Conservation (phyloP, 2,888 invertebrate species). For the Steinernema carpocapsae region DNA sequence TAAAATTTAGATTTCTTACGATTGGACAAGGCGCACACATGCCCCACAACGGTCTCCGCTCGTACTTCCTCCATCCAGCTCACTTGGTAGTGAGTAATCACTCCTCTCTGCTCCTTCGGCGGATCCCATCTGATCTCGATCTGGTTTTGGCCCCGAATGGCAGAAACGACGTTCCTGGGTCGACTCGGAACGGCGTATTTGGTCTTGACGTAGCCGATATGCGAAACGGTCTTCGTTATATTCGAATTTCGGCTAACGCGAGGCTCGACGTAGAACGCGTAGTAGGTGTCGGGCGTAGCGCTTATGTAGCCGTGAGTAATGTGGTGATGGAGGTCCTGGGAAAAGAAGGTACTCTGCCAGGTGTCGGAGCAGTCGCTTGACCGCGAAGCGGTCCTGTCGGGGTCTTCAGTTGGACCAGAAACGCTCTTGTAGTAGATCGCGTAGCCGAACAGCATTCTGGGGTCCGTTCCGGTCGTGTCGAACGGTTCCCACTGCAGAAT, state of each 20-base stretch:
- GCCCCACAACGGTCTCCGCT: background rate
- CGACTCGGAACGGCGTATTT: conserved; percentile 42
- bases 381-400: background rate
- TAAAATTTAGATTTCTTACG: background rate
- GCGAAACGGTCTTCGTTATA: conserved; percentile 63
- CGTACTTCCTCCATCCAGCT: background rate
- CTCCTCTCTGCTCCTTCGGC: background rate
- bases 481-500: conserved; percentile 70
- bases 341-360: conserved; percentile 9
- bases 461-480: conserved; percentile 71
- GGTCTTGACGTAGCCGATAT: conserved; percentile 61
- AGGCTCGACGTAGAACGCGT: conserved; percentile 92
- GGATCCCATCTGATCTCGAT: background rate
- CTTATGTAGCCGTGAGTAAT: conserved; percentile 1
- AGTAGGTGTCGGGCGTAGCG: conserved; percentile 77
- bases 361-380: conserved; percentile 14
- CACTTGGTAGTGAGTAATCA: conserved; percentile 21
- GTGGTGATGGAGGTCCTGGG: background rate
- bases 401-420: background rate
- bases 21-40: background rate
- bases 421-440: conserved; percentile 13
- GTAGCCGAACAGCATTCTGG: conserved; percentile 86
- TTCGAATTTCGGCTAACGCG: conserved; percentile 62
- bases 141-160: background rate
- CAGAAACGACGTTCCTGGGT: background rate